Evolutionary conservation across 2,888 invertebrate species (phyloP).

Genomic region (Eilema depressum): DNA sequence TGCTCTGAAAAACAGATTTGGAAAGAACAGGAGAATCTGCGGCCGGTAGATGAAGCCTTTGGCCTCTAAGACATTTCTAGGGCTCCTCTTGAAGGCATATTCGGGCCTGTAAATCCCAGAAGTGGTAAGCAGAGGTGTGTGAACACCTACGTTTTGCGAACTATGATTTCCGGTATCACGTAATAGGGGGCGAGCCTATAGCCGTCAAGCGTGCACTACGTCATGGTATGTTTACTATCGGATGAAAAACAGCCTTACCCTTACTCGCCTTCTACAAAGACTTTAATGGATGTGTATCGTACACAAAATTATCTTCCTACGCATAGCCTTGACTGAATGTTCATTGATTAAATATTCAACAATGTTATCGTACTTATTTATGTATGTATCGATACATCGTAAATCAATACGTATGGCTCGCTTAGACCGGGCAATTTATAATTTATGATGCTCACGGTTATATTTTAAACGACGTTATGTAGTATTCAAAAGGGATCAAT

Average conservation of each 20-base stretch:
- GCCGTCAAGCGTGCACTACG: too few relatives aligned
- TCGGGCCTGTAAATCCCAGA: too few relatives aligned
- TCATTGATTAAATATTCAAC: constrained; percentile 31
- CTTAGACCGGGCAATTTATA: constrained; percentile 31
- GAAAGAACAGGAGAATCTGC: background rate
- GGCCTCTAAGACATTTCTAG: too few relatives aligned
- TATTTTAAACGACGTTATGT: constrained; percentile 25
- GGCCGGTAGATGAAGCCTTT: too few relatives aligned
- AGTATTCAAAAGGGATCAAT: background rate
- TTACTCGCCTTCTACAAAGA: background rate
- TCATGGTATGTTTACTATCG: too few relatives aligned
- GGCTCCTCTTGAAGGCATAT: too few relatives aligned
- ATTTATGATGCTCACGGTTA: constrained; percentile 34
- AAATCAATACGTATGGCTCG: constrained; percentile 36
- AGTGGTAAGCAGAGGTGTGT: background rate
- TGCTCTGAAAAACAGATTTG: background rate
- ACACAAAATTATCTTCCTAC: constrained; percentile 6
- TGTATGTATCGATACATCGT: constrained; percentile 8
- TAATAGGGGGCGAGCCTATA: too few relatives aligned
- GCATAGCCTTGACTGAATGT: constrained; percentile 28
- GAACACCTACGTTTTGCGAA: too few relatives aligned
- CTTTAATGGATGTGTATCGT: constrained; percentile 1
- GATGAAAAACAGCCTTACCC: too few relatives aligned
- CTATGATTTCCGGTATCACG: too few relatives aligned
- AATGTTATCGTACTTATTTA: constrained; percentile 11